Conservation (phyloP, 2,797 vertebrate species). For the Gambusia yucatana region DNA sequence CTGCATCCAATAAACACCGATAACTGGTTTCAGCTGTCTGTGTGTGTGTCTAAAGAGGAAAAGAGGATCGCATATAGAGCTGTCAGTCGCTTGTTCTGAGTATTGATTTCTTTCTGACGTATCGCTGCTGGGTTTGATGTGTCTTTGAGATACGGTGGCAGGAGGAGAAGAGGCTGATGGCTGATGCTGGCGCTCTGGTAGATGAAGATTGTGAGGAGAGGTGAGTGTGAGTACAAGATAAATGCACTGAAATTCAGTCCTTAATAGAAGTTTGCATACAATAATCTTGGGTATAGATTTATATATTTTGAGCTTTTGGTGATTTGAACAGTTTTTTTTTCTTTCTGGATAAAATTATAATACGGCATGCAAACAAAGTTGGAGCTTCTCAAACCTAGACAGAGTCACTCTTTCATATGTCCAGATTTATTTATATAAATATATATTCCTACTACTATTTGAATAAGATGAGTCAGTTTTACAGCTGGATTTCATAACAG, state of each 20-base stretch:
- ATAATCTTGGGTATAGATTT: background rate
- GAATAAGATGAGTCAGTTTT: background rate
- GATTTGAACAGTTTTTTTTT: background rate
- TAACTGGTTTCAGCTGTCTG: slow-evolving; percentile 22
- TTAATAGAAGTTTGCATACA: background rate
- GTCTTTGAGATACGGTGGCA: slow-evolving; percentile 37
- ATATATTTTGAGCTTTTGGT: background rate
- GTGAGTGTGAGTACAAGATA: slow-evolving; percentile 8
- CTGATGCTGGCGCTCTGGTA: slow-evolving; percentile 7
- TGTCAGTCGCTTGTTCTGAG: slow-evolving; percentile 29
- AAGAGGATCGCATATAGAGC: slow-evolving; percentile 32
- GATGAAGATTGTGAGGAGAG: slow-evolving; percentile 17
- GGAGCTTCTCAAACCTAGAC: background rate
- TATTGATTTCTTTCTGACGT: slow-evolving; percentile 44
- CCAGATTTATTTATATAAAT: background rate
- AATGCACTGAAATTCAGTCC: slow-evolving; percentile 3
- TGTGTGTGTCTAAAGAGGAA: slow-evolving; percentile 27
- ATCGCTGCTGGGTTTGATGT: slow-evolving; percentile 47
- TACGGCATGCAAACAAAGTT: background rate
- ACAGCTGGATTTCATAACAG: background rate
- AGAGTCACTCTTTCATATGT: background rate
- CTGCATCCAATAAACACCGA: slow-evolving; percentile 23
- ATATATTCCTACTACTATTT: background rate
- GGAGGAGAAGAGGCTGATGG: slow-evolving; percentile 25
- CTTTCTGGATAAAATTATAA: background rate